Evolutionary conservation across 2,797 vertebrate genomes (phyloP).

Genomic region (Austrolebias charrua): DNA sequence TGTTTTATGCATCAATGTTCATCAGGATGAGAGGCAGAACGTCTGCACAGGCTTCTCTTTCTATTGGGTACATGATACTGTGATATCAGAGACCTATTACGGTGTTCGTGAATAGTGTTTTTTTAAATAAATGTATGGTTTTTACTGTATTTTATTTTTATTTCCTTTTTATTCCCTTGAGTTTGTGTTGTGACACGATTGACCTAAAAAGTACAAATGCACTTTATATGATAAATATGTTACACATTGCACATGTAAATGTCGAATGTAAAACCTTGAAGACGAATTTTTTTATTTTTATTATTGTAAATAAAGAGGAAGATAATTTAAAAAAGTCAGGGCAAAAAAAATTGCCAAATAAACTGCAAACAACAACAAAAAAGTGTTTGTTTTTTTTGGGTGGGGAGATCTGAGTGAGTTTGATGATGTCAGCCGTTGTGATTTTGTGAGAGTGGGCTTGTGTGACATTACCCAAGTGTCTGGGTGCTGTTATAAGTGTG

Average conservation of each 20-base stretch:
- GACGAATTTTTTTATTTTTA: conserved; percentile 92
- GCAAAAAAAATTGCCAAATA: conserved; percentile 76
- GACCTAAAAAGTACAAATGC: conserved; percentile 78
- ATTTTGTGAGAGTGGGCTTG: conserved; percentile 6
- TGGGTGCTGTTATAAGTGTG: conserved; percentile 21
- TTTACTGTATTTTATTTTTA: conserved; percentile 18
- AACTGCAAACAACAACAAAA: conserved; percentile 57
- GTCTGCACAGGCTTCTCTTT: conserved; percentile 35
- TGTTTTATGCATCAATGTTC: conserved; percentile 58
- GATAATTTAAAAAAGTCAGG: conserved; percentile 30
- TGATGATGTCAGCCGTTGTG: conserved; percentile 14
- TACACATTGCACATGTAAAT: conserved; percentile 90
- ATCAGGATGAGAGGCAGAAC: conserved; percentile 33
- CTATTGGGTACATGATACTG: conserved; percentile 59
- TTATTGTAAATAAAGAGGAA: conserved; percentile 85
- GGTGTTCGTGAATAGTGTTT: conserved; percentile 52
- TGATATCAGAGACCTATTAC: conserved; percentile 66
- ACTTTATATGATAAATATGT: conserved; percentile 83
- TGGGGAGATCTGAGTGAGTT: not conserved
- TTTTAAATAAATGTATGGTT: not conserved
- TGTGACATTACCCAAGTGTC: conserved; percentile 13
- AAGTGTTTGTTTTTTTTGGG: conserved; percentile 15
- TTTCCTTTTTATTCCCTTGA: not conserved
- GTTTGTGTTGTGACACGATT: conserved; percentile 64
- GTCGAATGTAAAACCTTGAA: conserved; percentile 87